Conservation (phyloP, 2,888 invertebrate genomes). For the Cerastis rubricosa region DNA sequence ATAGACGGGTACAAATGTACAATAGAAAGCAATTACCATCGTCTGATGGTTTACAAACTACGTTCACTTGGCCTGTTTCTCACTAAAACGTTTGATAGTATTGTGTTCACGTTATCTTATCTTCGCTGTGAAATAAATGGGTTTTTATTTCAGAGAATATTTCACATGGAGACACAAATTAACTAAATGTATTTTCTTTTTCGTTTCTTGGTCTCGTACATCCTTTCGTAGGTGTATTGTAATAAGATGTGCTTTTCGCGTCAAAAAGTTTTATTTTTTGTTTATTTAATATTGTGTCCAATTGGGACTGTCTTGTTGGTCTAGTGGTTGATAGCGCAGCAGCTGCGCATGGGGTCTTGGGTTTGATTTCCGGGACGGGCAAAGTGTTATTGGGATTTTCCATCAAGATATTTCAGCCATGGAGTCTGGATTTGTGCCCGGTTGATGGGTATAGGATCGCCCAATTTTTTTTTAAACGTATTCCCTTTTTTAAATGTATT, state of each 20-base stretch:
- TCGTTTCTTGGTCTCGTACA: background rate
- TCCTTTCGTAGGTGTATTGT: background rate
- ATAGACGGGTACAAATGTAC: background rate
- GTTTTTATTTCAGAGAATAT: background rate
- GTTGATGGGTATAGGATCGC: no score
- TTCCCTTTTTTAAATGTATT: no score
- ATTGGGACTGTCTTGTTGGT: no score
- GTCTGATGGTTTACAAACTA: conserved; percentile 34
- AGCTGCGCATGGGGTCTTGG: no score
- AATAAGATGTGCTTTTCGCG: background rate
- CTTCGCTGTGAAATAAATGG: background rate
- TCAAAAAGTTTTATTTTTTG: background rate
- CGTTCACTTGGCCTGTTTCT: conserved; percentile 1
- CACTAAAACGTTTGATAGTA: conserved; percentile 10
- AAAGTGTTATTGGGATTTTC: no score
- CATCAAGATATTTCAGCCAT: no score
- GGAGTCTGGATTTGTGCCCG: no score
- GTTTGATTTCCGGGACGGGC: no score
- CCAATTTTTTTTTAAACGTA: no score
- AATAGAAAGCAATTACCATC: conserved; percentile 44
- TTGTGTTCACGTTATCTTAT: background rate
- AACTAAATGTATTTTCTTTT: background rate
- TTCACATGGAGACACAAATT: background rate
- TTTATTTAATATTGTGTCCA: no score
- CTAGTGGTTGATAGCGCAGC: no score